A percentile compares a stretch with the other conserved stretches of the same genome.
Conservation (phyloP, 2,797 vertebrate species). For the Oophaga sylvatica region DNA sequence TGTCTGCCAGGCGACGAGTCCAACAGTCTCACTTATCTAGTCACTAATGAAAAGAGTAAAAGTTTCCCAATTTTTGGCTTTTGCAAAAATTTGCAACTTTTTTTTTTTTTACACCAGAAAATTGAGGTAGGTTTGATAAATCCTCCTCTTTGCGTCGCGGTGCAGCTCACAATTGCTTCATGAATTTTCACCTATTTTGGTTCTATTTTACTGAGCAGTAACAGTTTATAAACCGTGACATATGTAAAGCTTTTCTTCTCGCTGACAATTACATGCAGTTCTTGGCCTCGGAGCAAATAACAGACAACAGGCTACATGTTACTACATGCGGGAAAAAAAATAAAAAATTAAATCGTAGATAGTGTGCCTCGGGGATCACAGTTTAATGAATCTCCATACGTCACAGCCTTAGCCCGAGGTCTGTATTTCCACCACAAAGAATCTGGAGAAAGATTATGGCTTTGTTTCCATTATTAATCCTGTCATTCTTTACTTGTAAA, state of each 20-base stretch:
- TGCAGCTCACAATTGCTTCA: not conserved
- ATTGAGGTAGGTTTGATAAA: too few relatives aligned
- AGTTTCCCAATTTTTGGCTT: too few relatives aligned
- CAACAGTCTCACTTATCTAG: too few relatives aligned
- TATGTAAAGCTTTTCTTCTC: not conserved
- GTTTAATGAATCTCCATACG: conserved; percentile 43
- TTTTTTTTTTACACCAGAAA: too few relatives aligned
- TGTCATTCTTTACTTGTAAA: conserved; percentile 41
- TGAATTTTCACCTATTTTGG: not conserved
- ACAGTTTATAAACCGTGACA: too few relatives aligned
- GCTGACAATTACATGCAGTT: not conserved
- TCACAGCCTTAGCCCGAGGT: conserved; percentile 49
- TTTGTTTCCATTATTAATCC: conserved; percentile 56
- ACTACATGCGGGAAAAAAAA: not conserved
- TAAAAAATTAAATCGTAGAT: conserved; percentile 36
- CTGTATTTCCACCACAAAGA: conserved; percentile 55
- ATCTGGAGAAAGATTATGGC: conserved; percentile 50
- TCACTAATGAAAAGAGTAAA: too few relatives aligned
- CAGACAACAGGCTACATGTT: not conserved
- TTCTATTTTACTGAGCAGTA: too few relatives aligned
- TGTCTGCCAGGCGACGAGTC: too few relatives aligned
- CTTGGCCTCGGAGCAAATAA: not conserved
- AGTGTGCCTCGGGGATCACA: conserved; percentile 1
- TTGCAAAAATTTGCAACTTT: too few relatives aligned
- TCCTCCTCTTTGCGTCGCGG: not conserved